phyloP scores from a whole-genome alignment of 2,888 invertebrate species.

The Drosophila paramelanica region DNA sequence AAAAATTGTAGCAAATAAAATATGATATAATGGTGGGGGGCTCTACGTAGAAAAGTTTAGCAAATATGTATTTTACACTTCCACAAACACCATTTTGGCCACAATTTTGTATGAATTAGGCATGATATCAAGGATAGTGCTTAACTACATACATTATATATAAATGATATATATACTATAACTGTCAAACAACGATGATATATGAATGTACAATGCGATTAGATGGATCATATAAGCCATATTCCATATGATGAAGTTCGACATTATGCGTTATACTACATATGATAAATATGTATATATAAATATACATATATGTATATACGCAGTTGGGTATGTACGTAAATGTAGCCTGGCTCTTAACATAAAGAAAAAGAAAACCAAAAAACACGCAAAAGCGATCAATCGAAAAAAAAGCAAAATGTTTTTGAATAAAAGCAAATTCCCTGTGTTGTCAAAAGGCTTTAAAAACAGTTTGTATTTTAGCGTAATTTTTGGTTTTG shows the following conservation, averaged over 20 bases:
- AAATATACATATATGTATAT: neutral
- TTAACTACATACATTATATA: neutral
- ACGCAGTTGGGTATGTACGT: neutral
- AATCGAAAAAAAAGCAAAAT: neutral
- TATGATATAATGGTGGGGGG: slow-evolving; percentile 14
- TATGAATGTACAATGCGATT: slow-evolving; percentile 36
- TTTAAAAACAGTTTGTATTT: slow-evolving; percentile 53
- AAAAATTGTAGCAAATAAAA: slow-evolving; percentile 15
- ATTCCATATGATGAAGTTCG: slow-evolving; percentile 11
- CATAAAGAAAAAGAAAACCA: neutral
- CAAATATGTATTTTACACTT: slow-evolving; percentile 47
- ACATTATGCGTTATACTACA: neutral
- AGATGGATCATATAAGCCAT: neutral
- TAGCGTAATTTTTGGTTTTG: slow-evolving; percentile 18
- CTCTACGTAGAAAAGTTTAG: slow-evolving; percentile 36
- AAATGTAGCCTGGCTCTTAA: neutral
- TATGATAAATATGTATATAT: neutral
- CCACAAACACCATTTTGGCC: slow-evolving; percentile 36
- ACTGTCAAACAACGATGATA: slow-evolving; percentile 42
- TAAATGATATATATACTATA: slow-evolving; percentile 2
- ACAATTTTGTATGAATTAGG: slow-evolving; percentile 39
- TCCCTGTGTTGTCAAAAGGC: slow-evolving; percentile 74
- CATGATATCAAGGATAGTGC: slow-evolving; percentile 21
- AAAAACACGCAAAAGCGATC: slow-evolving; percentile 22
- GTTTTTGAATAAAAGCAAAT: slow-evolving; percentile 50